Conservation (phyloP, 1,140 invertebrate genomes). For the Orussus abietinus region DNA sequence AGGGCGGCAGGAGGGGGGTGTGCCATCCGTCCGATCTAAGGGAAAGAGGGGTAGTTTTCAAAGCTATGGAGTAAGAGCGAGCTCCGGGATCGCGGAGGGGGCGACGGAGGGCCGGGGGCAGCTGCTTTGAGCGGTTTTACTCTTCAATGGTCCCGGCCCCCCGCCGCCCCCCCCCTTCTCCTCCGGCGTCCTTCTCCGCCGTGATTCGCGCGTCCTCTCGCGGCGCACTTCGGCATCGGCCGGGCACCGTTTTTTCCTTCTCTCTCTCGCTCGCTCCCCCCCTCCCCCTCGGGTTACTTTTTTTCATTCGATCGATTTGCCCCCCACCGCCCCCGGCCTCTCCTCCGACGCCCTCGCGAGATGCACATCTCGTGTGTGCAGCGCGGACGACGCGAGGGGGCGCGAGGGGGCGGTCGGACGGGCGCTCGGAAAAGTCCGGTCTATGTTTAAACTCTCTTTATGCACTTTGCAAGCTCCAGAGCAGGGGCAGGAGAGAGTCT, state of each 20-base stretch:
- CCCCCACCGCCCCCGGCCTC: slow-evolving; percentile 15
- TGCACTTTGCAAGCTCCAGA: too few relatives aligned
- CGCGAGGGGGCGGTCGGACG: too few relatives aligned
- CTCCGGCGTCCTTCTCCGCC: slow-evolving; percentile 23
- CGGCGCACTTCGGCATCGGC: slow-evolving; percentile 35
- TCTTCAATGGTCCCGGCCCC: slow-evolving; percentile 44
- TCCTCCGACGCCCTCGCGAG: slow-evolving; percentile 28
- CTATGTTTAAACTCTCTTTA: too few relatives aligned
- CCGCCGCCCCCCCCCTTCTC: slow-evolving; percentile 22
- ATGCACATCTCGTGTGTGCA: slow-evolving; percentile 20
- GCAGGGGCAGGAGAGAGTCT: too few relatives aligned
- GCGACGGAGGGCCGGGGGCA: slow-evolving; percentile 34
- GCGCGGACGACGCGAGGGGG: too few relatives aligned
- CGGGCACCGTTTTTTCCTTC: slow-evolving; percentile 16
- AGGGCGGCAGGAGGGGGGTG: slow-evolving; percentile 17
- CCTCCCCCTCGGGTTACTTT: too few relatives aligned
- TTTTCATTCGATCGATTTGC: slow-evolving; percentile 35
- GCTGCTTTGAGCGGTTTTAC: slow-evolving; percentile 53
- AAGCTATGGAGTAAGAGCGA: slow-evolving; percentile 31
- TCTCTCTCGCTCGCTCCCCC: not conserved
- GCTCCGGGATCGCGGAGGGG: not conserved
- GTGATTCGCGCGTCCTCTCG: slow-evolving; percentile 36
- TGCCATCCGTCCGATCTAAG: slow-evolving; percentile 19
- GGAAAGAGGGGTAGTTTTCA: slow-evolving; percentile 24
- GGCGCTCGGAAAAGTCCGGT: too few relatives aligned